Evolutionary conservation across 2,888 invertebrate genomes (phyloP).

Genomic region (Acronicta aceris): DNA sequence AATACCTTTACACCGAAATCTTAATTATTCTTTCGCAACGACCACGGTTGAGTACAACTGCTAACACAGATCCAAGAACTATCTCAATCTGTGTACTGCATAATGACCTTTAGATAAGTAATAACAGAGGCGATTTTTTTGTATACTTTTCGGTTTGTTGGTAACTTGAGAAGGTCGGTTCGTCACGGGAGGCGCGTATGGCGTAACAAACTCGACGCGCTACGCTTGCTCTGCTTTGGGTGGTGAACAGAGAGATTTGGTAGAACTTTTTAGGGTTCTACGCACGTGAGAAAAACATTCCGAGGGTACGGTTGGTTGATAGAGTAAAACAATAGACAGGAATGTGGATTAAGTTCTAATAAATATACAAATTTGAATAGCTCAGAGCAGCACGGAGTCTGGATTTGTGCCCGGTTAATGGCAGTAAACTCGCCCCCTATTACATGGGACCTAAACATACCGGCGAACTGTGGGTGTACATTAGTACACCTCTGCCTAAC

Average conservation of each 20-base stretch:
- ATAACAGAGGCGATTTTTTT: conserved; percentile 26
- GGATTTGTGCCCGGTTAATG: too few species aligned
- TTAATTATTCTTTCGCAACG: conserved; percentile 56
- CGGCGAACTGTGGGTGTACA: too few species aligned
- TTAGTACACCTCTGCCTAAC: too few species aligned
- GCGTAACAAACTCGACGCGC: conserved; percentile 72
- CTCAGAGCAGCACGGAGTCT: too few species aligned
- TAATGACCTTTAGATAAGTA: conserved; percentile 7
- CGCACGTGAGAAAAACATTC: conserved; percentile 45
- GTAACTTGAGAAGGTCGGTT: conserved; percentile 54
- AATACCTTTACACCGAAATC: conserved; percentile 47
- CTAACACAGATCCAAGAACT: conserved; percentile 21
- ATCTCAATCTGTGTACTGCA: conserved; percentile 12
- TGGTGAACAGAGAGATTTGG: conserved; percentile 58
- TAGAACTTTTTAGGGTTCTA: conserved; percentile 36
- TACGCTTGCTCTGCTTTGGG: conserved; percentile 70
- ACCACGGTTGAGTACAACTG: conserved; percentile 37
- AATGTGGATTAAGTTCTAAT: conserved; percentile 16
- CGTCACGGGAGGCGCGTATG: conserved; percentile 78
- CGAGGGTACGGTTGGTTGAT: conserved; percentile 41
- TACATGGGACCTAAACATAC: too few species aligned
- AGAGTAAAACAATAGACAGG: conserved; percentile 43
- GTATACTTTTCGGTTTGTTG: conserved; percentile 16
- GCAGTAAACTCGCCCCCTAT: too few species aligned
- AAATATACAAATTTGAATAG: not conserved